A percentile compares a stretch with the other conserved stretches of the same genome.
Conservation (phyloP, 2,888 invertebrate species). For the Podabrus alpinus region DNA sequence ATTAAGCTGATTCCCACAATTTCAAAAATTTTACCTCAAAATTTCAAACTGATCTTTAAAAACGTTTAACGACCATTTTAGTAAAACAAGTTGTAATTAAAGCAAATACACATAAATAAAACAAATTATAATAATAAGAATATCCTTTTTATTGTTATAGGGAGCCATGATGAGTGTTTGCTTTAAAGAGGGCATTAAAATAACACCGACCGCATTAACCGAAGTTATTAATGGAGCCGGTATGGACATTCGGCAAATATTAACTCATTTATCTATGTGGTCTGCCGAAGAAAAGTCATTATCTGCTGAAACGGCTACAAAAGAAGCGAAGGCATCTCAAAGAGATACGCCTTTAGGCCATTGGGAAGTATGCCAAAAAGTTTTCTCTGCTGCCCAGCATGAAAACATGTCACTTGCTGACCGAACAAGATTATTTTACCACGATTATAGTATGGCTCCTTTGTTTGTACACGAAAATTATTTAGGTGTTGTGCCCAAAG, state of each 20-base stretch:
- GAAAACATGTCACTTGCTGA: slow-evolving; percentile 78
- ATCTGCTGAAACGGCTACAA: slow-evolving; percentile 59
- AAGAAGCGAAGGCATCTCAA: slow-evolving; percentile 64
- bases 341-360: slow-evolving; percentile 91
- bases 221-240: slow-evolving; percentile 87
- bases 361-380: slow-evolving; percentile 90
- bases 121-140: too few species aligned
- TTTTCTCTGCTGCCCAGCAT: slow-evolving; percentile 82
- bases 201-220: slow-evolving; percentile 74
- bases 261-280: slow-evolving; percentile 87
- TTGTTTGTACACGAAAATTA: slow-evolving; percentile 99
- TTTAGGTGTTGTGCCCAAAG: slow-evolving; percentile 75
- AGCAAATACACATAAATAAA: too few species aligned
- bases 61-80: too few species aligned
- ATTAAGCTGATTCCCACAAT: too few species aligned
- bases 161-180: slow-evolving; percentile 90
- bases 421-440: slow-evolving; percentile 91
- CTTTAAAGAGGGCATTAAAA: slow-evolving; percentile 85
- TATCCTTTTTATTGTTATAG: slow-evolving; percentile 59
- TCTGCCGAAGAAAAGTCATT: slow-evolving; percentile 63
- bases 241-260: slow-evolving; percentile 91
- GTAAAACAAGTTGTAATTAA: too few species aligned
- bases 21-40: too few species aligned
- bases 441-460: slow-evolving; percentile 95
- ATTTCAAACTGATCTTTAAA: too few species aligned